Percentiles rank a stretch among this genome's conserved stretches.
Evolutionary conservation across 2,113 vertebrate genomes (phyloP).

Genomic region (Numida meleagris): DNA sequence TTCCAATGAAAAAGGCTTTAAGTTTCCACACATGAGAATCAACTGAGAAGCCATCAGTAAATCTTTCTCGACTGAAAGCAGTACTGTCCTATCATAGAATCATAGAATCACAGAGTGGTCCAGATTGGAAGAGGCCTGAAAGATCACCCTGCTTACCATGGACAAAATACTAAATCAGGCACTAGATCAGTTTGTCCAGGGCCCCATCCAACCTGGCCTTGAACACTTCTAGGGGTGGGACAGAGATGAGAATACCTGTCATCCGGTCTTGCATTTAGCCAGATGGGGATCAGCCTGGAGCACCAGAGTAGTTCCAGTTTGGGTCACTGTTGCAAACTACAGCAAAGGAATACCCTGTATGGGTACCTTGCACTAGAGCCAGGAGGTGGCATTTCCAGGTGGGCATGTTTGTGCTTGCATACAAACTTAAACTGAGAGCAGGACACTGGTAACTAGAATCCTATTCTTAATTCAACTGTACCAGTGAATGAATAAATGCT

Average conservation of each 20-base stretch:
- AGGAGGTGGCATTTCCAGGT: neutral
- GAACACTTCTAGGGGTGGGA: no score
- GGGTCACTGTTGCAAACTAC: neutral
- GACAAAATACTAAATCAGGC: no score
- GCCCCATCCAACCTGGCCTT: no score
- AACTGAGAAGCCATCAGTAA: neutral
- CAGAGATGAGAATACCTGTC: neutral
- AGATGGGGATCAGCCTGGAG: fast-evolving
- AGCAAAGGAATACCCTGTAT: neutral
- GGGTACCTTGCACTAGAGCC: neutral
- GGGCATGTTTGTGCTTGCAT: neutral
- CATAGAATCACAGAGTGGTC: no score
- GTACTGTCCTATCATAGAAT: neutral
- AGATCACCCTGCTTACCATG: no score
- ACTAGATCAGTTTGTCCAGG: no score
- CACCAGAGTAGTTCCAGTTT: neutral
- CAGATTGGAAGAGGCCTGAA: no score
- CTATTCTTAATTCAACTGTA: neutral
- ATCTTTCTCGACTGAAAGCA: neutral
- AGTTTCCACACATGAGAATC: neutral
- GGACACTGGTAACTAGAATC: neutral
- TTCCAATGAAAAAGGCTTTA: neutral
- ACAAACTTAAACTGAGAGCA: neutral
- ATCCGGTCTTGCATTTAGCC: neutral
- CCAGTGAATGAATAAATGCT: neutral